Evolutionary conservation across 2,113 vertebrate species (phyloP).

Genomic region (Microtus oregoni): DNA sequence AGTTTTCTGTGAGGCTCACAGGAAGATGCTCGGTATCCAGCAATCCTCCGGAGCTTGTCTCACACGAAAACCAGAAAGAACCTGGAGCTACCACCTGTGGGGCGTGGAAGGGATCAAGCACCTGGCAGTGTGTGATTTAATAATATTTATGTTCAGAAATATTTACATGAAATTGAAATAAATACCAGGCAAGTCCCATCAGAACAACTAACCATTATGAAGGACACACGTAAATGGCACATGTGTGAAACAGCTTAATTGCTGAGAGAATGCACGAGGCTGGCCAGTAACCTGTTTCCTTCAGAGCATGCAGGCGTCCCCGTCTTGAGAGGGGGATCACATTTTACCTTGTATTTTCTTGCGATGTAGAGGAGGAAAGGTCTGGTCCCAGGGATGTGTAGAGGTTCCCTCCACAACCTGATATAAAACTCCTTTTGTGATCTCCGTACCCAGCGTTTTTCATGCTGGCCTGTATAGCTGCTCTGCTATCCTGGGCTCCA

Average conservation of each 20-base stretch:
- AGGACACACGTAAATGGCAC: background rate
- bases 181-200: background rate
- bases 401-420: background rate
- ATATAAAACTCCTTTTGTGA: background rate
- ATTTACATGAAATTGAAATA: background rate
- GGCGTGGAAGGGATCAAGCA: background rate
- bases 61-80: background rate
- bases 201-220: background rate
- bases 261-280: background rate
- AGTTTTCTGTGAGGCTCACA: background rate
- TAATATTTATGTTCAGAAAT: background rate
- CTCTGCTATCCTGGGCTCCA: no score
- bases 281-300: background rate
- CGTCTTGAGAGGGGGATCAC: no score
- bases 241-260: background rate
- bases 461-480: background rate
- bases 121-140: background rate
- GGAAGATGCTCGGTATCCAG: rapidly evolving
- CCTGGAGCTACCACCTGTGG: background rate
- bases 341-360: background rate
- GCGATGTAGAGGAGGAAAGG: rapidly evolving
- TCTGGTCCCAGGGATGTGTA: background rate
- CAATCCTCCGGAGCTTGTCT: background rate
- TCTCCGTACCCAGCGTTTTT: background rate
- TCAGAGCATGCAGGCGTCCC: background rate